Evolutionary conservation across 2,888 invertebrate genomes (phyloP).

Genomic region (Apocheima hispidaria): DNA sequence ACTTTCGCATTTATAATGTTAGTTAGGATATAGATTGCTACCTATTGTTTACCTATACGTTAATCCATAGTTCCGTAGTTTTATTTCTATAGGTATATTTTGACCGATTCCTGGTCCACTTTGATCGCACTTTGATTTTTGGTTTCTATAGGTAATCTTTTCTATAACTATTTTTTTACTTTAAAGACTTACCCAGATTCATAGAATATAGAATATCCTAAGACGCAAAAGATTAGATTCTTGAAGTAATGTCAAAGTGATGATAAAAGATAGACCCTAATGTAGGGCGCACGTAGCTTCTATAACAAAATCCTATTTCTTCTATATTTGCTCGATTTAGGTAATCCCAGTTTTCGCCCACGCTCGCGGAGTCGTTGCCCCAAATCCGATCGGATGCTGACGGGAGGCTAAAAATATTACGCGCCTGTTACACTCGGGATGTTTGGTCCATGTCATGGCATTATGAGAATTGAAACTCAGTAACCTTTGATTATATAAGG

Average conservation of each 20-base stretch:
- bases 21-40: too few relatives aligned
- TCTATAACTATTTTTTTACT: too few relatives aligned
- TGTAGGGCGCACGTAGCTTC: slow-evolving; percentile 1
- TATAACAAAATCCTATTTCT: slow-evolving; percentile 42
- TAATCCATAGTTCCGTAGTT: too few relatives aligned
- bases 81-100: too few relatives aligned
- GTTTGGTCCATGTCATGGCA: slow-evolving; percentile 39
- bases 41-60: too few relatives aligned
- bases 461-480: slow-evolving; percentile 7
- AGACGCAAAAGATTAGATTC: not conserved
- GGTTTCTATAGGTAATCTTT: too few relatives aligned
- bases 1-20: too few relatives aligned
- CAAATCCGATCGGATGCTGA: slow-evolving; percentile 59
- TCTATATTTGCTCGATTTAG: slow-evolving; percentile 33
- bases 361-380: slow-evolving; percentile 61
- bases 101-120: too few relatives aligned
- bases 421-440: slow-evolving; percentile 56
- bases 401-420: slow-evolving; percentile 65
- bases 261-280: not conserved
- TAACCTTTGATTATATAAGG: not conserved
- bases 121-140: too few relatives aligned
- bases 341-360: slow-evolving; percentile 52
- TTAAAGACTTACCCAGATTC: too few relatives aligned
- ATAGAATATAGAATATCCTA: not conserved
- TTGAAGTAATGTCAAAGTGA: not conserved